Evolutionary conservation across 53 echinoderm and acorn worm genomes (phyloP).

Genomic region (Holothuria leucospilota): DNA sequence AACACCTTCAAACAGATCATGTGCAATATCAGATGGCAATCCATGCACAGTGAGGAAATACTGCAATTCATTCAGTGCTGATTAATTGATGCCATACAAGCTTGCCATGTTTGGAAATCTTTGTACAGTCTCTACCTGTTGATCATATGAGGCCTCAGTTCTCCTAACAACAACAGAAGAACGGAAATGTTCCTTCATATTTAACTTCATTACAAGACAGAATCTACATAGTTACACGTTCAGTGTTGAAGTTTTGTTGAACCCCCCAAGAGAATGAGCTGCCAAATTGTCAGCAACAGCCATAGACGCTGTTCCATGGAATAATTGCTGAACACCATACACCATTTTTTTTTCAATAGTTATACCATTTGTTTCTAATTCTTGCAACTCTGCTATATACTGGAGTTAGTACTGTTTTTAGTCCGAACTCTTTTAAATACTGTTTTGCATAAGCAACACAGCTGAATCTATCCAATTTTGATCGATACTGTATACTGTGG

Average conservation of each 20-base stretch:
- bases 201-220: background rate
- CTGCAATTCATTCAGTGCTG: conserved; percentile 10
- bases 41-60: conserved; percentile 18
- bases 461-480: conserved; percentile 40
- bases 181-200: background rate
- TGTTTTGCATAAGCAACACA: background rate
- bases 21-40: conserved; percentile 27
- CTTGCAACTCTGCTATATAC: background rate
- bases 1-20: conserved; percentile 49
- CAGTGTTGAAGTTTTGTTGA: background rate
- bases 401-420: background rate
- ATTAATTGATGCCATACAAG: conserved; percentile 6
- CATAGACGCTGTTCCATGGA: background rate
- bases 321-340: background rate
- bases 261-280: background rate
- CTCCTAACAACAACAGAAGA: background rate
- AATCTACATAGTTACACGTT: background rate
- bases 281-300: background rate
- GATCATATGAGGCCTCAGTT: background rate
- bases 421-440: background rate
- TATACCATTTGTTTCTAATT: background rate
- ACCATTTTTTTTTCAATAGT: background rate
- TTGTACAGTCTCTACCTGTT: background rate
- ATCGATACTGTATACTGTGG: background rate
- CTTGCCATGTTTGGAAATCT: background rate